Evolutionary conservation across 2,113 vertebrate genomes (phyloP).

Genomic region (Pagrus major): DNA sequence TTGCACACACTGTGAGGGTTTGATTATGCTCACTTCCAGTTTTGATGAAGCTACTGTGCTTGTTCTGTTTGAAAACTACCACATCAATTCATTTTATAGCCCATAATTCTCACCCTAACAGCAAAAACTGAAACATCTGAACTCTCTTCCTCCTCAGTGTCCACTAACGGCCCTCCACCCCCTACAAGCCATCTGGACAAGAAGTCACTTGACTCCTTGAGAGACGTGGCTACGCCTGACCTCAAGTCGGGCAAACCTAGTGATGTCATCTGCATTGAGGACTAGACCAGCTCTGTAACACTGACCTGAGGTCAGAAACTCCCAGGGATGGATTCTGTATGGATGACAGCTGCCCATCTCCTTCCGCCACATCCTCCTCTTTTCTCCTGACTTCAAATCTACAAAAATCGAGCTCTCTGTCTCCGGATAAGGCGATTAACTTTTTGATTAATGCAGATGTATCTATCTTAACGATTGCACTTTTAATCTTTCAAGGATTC

Average conservation of each 20-base stretch:
- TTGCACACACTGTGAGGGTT: too few species aligned
- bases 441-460: constrained; percentile 67
- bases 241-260: constrained; percentile 82
- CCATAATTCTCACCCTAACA: neutral
- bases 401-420: constrained; percentile 45
- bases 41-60: neutral
- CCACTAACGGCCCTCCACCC: constrained; percentile 80
- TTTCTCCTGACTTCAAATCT: constrained; percentile 45
- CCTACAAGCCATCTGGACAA: constrained; percentile 84
- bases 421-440: constrained; percentile 43
- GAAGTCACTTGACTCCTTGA: constrained; percentile 81
- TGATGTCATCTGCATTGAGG: constrained; percentile 85
- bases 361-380: constrained; percentile 21
- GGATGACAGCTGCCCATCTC: constrained; percentile 52
- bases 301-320: constrained; percentile 60
- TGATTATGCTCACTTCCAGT: neutral
- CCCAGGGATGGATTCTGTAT: constrained; percentile 66
- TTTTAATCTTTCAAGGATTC: constrained; percentile 77
- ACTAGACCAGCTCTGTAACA: constrained; percentile 66
- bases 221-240: constrained; percentile 82
- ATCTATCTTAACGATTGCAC: constrained; percentile 82
- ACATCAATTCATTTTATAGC: too few species aligned
- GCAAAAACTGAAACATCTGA: neutral
- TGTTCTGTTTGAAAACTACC: constrained; percentile 18
- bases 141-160: constrained; percentile 75